Evolutionary conservation across 2,888 invertebrate species (phyloP).

Genomic region (Stenurella melanura): DNA sequence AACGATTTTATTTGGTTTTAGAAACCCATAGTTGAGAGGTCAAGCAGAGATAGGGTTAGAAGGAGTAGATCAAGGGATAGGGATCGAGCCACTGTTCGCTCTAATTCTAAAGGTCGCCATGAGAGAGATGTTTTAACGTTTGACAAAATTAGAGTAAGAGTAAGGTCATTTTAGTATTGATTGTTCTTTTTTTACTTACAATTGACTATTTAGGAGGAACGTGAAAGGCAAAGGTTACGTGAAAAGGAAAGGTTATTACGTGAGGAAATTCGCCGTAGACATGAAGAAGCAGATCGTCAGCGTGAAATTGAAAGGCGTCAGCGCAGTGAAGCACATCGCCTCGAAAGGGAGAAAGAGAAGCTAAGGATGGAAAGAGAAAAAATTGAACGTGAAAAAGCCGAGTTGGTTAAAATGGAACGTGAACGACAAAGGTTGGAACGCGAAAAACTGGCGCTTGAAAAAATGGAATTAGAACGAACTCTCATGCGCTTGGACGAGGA

Average conservation of each 20-base stretch:
- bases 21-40: slow-evolving; percentile 28
- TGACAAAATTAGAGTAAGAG: slow-evolving; percentile 87
- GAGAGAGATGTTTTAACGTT: slow-evolving; percentile 82
- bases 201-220: slow-evolving; percentile 77
- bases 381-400: slow-evolving; percentile 91
- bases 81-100: slow-evolving; percentile 43
- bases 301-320: slow-evolving; percentile 85
- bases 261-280: slow-evolving; percentile 87
- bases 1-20: slow-evolving; percentile 35
- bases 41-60: slow-evolving; percentile 44
- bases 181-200: background rate
- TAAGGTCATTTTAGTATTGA: slow-evolving; percentile 66
- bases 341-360: slow-evolving; percentile 88
- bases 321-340: slow-evolving; percentile 87
- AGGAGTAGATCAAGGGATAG: slow-evolving; percentile 53
- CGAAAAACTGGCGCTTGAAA: slow-evolving; percentile 78
- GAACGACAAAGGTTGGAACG: slow-evolving; percentile 85
- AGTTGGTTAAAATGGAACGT: slow-evolving; percentile 87
- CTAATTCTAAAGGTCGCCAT: slow-evolving; percentile 52
- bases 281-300: slow-evolving; percentile 85
- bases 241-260: slow-evolving; percentile 86
- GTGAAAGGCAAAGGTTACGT: slow-evolving; percentile 83
- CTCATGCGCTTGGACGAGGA: slow-evolving; percentile 81
- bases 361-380: slow-evolving; percentile 89
- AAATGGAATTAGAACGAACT: slow-evolving; percentile 88